A percentile compares a stretch with the other conserved stretches of the same genome.
phyloP scores from a whole-genome alignment of 2,113 vertebrate genomes.

The Arothron firmamentum region DNA sequence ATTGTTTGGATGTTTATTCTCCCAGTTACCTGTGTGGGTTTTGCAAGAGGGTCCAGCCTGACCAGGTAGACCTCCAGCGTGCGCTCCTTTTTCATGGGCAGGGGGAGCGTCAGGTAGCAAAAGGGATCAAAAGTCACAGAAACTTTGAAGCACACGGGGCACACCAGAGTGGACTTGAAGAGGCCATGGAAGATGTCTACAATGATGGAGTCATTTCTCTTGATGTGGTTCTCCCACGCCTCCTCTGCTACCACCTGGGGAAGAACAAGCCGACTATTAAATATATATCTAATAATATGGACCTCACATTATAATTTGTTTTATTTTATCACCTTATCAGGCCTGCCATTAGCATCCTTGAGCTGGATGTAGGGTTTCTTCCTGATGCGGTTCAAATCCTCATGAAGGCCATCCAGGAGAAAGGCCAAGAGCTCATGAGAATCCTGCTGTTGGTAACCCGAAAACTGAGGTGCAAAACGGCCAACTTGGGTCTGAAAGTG shows the following conservation, averaged over 20 bases:
- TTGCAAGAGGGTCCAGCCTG: conserved; percentile 87
- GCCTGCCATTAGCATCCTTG: conserved; percentile 91
- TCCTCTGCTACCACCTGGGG: conserved; percentile 95
- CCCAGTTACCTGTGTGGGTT: conserved; percentile 86
- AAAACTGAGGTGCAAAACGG: conserved; percentile 96
- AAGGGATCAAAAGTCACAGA: conserved; percentile 99
- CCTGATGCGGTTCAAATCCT: conserved; percentile 97
- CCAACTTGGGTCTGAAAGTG: conserved; percentile 88
- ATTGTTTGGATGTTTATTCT: background rate
- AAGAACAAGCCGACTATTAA: background rate
- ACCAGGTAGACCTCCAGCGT: conserved; percentile 94
- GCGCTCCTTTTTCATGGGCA: conserved; percentile 97
- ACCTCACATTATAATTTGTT: background rate
- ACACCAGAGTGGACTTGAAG: conserved; percentile 97
- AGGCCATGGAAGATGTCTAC: conserved; percentile 99
- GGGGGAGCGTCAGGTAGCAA: conserved; percentile 95
- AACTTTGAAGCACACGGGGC: conserved; percentile 92
- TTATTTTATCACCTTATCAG: conserved; percentile 79
- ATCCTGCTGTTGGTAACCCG: conserved; percentile 98
- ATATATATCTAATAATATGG: no score
- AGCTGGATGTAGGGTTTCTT: conserved; percentile 99
- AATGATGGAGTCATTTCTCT: conserved; percentile 98
- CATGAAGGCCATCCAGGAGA: conserved; percentile 95
- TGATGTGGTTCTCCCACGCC: conserved; percentile 97
- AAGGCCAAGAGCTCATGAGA: conserved; percentile 97